A percentile compares a stretch with the other conserved stretches of the same genome.
These are phyloP conservation scores for Hoplostethus atlanticus DNA, from an alignment of 2,797 vertebrate genomes.

Conservation along the genomic window DNA sequence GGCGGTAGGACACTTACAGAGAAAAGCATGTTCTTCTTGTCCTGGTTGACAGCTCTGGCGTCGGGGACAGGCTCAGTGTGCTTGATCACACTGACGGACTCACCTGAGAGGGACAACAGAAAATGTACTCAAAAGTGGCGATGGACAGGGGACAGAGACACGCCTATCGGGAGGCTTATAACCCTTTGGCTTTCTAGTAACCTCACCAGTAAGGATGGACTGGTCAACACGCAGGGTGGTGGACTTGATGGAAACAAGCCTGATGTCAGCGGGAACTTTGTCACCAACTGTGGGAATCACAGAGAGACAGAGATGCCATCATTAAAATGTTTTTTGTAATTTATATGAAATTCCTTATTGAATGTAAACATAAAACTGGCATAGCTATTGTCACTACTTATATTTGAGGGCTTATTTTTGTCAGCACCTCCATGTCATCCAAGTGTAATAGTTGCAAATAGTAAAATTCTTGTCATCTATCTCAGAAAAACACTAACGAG, in stretches of 20 bases:
- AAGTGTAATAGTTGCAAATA: conserved; percentile 12
- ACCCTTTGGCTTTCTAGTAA: conserved; percentile 4
- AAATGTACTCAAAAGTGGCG: conserved; percentile 1
- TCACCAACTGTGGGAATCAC: conserved; percentile 83
- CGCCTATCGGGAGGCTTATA: background rate
- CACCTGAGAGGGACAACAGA: conserved; percentile 80
- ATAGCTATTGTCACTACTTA: background rate
- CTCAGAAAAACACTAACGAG: background rate
- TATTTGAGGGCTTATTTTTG: background rate
- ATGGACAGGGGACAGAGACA: background rate
- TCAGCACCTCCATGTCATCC: background rate
- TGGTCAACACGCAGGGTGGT: conserved; percentile 89
- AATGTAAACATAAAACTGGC: conserved; percentile 1
- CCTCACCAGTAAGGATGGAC: conserved; percentile 91
- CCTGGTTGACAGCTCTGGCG: conserved; percentile 95
- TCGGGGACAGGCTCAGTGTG: conserved; percentile 93
- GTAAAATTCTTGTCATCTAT: background rate
- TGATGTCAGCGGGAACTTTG: conserved; percentile 90
- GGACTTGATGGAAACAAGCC: conserved; percentile 85
- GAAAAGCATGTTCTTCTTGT: conserved; percentile 99
- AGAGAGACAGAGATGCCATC: conserved; percentile 29
- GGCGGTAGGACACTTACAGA: conserved; percentile 85
- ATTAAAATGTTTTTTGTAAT: background rate
- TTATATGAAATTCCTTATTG: background rate
- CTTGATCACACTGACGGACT: conserved; percentile 97